Evolutionary conservation across 2,797 vertebrate genomes (phyloP).

Genomic region (Smutsia temminckii): DNA sequence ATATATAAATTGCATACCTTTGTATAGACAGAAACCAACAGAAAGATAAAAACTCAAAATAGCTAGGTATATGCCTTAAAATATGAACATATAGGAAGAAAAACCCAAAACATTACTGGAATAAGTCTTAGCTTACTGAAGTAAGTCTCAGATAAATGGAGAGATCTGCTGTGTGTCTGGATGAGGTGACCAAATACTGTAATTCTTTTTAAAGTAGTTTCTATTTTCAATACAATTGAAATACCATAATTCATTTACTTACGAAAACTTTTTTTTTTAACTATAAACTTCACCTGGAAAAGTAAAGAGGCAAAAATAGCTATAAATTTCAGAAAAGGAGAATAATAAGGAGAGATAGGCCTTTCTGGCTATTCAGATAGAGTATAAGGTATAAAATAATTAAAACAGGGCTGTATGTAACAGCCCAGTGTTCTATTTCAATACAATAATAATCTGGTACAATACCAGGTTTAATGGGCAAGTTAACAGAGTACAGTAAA

Average conservation of each 20-base stretch:
- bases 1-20: neutral
- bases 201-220: neutral
- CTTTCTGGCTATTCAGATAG: neutral
- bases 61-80: neutral
- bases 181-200: neutral
- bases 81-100: neutral
- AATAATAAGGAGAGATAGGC: neutral
- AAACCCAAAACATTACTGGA: neutral
- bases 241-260: neutral
- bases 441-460: neutral
- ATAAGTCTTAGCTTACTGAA: neutral
- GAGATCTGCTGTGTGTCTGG: neutral
- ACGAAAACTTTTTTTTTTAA: neutral
- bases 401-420: neutral
- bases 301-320: neutral
- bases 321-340: neutral
- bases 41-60: neutral
- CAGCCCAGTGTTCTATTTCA: neutral
- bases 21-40: neutral
- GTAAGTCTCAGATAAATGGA: neutral
- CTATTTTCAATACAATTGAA: neutral
- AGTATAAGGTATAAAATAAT: slow-evolving; percentile 9
- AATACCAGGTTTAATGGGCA: neutral
- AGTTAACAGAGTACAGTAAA: neutral
- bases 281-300: neutral